Evolutionary conservation across 2,113 vertebrate genomes (phyloP).

Genomic region (Solea solea): DNA sequence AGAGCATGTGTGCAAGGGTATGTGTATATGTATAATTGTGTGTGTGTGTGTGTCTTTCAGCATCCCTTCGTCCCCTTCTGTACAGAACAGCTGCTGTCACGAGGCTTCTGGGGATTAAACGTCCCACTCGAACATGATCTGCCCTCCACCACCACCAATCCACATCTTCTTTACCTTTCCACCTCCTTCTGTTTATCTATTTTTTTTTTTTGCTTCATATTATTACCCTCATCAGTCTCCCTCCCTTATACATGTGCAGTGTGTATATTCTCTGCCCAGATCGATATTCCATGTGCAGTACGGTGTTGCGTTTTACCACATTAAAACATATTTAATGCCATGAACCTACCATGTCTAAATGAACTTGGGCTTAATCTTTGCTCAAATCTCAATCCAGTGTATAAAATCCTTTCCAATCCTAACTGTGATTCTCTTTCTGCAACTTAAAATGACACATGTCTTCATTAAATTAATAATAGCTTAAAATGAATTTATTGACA

Average conservation of each 20-base stretch:
- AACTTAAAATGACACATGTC: neutral
- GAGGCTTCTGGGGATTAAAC: conserved; percentile 76
- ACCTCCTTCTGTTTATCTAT: conserved; percentile 21
- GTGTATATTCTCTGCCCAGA: neutral
- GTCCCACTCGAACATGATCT: conserved; percentile 66
- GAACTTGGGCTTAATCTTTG: neutral
- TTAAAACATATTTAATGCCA: neutral
- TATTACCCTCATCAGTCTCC: conserved; percentile 1
- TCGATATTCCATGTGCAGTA: neutral
- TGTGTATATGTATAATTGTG: neutral
- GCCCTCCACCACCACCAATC: conserved; percentile 35
- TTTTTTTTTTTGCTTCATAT: conserved; percentile 16
- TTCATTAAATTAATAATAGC: neutral
- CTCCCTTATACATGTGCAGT: conserved; percentile 5
- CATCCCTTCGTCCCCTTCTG: conserved; percentile 67
- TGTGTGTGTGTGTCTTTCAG: conserved; percentile 20
- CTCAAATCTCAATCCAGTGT: conserved; percentile 1
- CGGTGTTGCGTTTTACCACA: too few relatives aligned
- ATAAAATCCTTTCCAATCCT: conserved; percentile 6
- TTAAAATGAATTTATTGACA: neutral
- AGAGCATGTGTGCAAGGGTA: conserved; percentile 1
- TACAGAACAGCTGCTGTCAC: conserved; percentile 68
- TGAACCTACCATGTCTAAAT: neutral
- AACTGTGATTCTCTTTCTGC: neutral
- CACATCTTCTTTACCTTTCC: conserved; percentile 57